These are phyloP conservation scores for Cryptosula pallasiana DNA, from an alignment of 2,888 invertebrate genomes.

Conservation along the genomic window DNA sequence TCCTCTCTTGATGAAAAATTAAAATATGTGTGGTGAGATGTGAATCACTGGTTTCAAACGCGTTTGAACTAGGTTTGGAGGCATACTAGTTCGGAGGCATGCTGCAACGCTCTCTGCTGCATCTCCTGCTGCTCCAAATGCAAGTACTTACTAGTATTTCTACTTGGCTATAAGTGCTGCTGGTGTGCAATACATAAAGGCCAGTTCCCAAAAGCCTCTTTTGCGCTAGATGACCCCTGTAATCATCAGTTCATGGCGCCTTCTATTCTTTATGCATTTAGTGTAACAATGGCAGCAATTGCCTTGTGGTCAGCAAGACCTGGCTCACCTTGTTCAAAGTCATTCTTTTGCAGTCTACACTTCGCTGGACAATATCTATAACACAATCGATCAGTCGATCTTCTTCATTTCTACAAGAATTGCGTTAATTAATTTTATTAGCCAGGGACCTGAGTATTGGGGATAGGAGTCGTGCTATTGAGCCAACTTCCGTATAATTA, in stretches of 20 bases:
- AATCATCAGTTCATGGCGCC: no score
- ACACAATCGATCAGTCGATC: not conserved
- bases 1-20: no score
- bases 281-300: not conserved
- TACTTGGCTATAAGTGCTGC: not conserved
- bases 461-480: not conserved
- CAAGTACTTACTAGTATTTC: no score
- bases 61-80: no score
- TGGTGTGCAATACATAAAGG: not conserved
- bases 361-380: not conserved
- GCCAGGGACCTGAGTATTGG: not conserved
- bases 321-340: not conserved
- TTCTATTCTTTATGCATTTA: not conserved
- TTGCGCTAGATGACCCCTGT: no score
- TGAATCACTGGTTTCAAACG: no score
- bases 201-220: not conserved
- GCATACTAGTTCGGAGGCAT: no score
- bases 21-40: no score
- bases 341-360: not conserved
- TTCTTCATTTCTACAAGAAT: not conserved
- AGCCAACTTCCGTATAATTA: not conserved
- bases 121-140: no score
- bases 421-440: not conserved
- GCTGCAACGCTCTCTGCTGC: no score
- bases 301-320: not conserved